These are phyloP conservation scores for Heliconius melpomene DNA, from an alignment of 1,140 invertebrate species.

Conservation along the genomic window DNA sequence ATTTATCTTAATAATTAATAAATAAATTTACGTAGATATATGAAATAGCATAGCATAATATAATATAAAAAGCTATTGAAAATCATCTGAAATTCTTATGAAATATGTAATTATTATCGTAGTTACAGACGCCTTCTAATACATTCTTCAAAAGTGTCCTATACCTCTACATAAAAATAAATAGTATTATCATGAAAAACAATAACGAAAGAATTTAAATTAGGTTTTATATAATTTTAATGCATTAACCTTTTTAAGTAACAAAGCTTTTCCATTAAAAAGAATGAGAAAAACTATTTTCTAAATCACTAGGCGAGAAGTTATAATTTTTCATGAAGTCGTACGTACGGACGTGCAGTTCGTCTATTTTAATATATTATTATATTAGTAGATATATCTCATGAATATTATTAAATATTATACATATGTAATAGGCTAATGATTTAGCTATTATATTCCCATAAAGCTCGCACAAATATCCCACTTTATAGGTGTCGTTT, in stretches of 20 bases:
- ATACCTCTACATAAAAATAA: no score
- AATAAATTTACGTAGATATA: no score
- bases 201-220: no score
- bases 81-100: no score
- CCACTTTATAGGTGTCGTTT: conserved; percentile 1
- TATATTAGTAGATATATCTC: not conserved
- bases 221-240: not conserved
- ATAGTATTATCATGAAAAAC: no score
- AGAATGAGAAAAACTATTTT: not conserved
- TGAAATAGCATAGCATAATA: no score
- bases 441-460: conserved; percentile 20
- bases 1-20: no score
- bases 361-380: not conserved
- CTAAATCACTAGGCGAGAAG: not conserved
- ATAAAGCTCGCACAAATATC: not conserved
- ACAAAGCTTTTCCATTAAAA: not conserved
- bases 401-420: conserved; percentile 10
- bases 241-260: not conserved
- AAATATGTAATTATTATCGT: no score
- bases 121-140: no score
- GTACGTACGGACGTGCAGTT: not conserved
- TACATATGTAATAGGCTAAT: conserved; percentile 14
- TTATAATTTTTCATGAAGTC: not conserved
- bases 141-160: no score
- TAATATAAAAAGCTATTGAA: no score